Evolutionary conservation across 2,113 vertebrate species (phyloP).

Genomic region (Albula goreensis): DNA sequence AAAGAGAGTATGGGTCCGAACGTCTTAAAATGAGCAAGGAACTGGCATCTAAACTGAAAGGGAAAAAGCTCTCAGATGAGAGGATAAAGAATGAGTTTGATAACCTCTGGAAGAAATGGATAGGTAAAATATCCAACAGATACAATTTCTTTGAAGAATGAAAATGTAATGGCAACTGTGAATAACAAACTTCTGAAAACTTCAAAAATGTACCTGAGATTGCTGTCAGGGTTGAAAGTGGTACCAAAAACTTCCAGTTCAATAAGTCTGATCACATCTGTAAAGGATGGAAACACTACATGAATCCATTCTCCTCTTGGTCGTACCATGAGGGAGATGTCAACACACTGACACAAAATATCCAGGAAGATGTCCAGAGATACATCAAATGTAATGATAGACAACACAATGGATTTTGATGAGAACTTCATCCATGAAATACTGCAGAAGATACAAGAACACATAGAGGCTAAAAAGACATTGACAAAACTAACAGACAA

Average conservation of each 20-base stretch:
- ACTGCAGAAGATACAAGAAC: background rate
- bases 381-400: background rate
- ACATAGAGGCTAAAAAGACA: background rate
- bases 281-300: background rate
- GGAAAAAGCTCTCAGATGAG: background rate
- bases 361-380: background rate
- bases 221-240: no score
- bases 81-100: background rate
- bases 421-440: slow-evolving; percentile 13
- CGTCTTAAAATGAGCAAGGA: background rate
- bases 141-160: background rate
- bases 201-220: background rate
- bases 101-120: background rate
- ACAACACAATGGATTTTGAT: background rate
- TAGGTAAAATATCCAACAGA: background rate
- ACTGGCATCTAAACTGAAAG: background rate
- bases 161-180: background rate
- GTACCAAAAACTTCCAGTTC: no score
- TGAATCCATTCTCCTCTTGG: background rate
- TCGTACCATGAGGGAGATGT: background rate
- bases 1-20: background rate
- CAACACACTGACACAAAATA: background rate
- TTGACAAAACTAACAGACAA: background rate
- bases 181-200: background rate
- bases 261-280: no score